These are phyloP conservation scores for Kradibia gibbosae DNA, from an alignment of 1,140 invertebrate genomes.

Conservation along the genomic window DNA sequence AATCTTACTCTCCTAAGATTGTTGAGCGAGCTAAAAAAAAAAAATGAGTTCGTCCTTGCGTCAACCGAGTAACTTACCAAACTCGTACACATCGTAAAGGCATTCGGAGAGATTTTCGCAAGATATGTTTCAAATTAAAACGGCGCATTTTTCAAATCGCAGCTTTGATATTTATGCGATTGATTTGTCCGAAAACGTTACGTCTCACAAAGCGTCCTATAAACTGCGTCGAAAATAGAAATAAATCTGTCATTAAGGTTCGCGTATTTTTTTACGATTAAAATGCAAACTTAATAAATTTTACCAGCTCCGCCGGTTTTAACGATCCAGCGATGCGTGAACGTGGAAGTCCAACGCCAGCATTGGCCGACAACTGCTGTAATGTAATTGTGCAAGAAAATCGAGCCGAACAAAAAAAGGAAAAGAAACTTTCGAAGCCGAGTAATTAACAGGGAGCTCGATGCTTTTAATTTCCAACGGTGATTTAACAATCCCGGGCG, in stretches of 20 bases:
- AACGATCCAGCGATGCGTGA: neutral
- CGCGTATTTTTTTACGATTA: neutral
- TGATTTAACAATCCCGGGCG: neutral
- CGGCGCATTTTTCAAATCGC: too few species aligned
- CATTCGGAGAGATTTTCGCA: too few species aligned
- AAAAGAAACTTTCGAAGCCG: neutral
- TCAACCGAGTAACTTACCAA: too few species aligned
- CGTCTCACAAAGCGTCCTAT: neutral
- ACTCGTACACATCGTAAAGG: too few species aligned
- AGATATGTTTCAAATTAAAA: too few species aligned
- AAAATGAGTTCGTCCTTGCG: too few species aligned
- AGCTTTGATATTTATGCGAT: too few species aligned
- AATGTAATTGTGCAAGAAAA: conserved; percentile 4
- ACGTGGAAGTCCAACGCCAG: neutral
- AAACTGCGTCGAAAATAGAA: neutral
- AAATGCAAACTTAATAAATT: neutral
- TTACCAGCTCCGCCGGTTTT: neutral
- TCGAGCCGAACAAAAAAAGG: neutral
- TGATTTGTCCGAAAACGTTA: too few species aligned
- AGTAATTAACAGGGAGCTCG: neutral
- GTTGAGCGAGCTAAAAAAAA: too few species aligned
- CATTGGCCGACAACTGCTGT: neutral
- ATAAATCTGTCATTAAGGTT: neutral
- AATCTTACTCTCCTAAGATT: too few species aligned
- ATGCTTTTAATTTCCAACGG: conserved; percentile 16